Conservation (phyloP, 2,888 invertebrate species). For the Syritta pipiens region DNA sequence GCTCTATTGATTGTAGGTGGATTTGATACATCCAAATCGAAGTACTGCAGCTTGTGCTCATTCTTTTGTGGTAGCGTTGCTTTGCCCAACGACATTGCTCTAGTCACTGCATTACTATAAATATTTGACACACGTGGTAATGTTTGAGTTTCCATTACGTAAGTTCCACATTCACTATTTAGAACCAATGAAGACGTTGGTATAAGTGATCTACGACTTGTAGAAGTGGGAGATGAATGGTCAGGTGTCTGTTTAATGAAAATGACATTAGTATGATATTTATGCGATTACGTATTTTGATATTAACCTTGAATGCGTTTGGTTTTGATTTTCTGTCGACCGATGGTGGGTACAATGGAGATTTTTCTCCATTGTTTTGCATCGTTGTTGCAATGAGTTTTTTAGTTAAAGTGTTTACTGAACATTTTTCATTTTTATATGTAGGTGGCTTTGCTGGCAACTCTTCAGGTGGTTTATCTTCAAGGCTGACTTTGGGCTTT, state of each 20-base stretch:
- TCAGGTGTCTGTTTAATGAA: constrained; percentile 14
- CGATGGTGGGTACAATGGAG: constrained; percentile 80
- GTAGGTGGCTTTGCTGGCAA: constrained; percentile 76
- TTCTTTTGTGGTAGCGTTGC: constrained; percentile 70
- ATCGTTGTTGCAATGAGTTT: constrained; percentile 44
- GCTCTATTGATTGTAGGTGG: constrained; percentile 78
- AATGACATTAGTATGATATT: background rate
- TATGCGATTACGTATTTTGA: background rate
- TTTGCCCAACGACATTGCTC: constrained; percentile 49
- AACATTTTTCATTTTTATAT: constrained; percentile 70
- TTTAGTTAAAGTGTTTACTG: constrained; percentile 67
- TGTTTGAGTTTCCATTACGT: constrained; percentile 76
- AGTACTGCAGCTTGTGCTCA: constrained; percentile 85
- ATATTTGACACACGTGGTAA: constrained; percentile 73
- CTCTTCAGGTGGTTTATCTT: constrained; percentile 76
- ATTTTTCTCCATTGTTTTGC: constrained; percentile 61
- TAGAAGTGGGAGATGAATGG: constrained; percentile 38
- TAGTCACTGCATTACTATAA: constrained; percentile 51
- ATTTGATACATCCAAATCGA: constrained; percentile 87
- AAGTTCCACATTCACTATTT: constrained; percentile 72
- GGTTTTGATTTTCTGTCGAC: constrained; percentile 84
- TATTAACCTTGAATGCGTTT: constrained; percentile 80
- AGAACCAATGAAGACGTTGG: constrained; percentile 76
- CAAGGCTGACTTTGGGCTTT: constrained; percentile 83
- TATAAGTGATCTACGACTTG: constrained; percentile 74